phyloP scores from a whole-genome alignment of 2,888 invertebrate genomes.

The Drosophila falleni region DNA sequence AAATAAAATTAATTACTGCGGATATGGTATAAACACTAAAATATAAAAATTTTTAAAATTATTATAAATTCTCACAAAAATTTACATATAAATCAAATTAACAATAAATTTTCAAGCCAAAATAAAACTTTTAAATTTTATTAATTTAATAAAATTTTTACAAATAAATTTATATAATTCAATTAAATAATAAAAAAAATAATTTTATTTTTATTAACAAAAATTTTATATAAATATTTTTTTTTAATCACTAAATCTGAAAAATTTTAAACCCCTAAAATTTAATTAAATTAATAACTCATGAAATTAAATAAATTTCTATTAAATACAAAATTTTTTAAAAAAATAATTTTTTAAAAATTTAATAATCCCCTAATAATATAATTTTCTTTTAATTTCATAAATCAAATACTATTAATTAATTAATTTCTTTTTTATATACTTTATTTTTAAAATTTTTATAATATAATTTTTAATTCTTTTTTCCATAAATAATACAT shows the following conservation, averaged over 20 bases:
- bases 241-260: slow-evolving; percentile 24
- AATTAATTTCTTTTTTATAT: too few species aligned
- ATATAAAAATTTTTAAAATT: slow-evolving; percentile 84
- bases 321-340: background rate
- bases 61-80: slow-evolving; percentile 85
- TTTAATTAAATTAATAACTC: background rate
- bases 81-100: slow-evolving; percentile 87
- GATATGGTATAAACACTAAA: too few species aligned
- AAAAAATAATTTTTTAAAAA: background rate
- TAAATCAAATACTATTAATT: too few species aligned
- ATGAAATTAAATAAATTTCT: background rate
- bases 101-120: slow-evolving; percentile 86
- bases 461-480: too few species aligned
- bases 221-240: slow-evolving; percentile 4
- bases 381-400: slow-evolving; percentile 85
- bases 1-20: slow-evolving; percentile 87
- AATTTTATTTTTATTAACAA: background rate
- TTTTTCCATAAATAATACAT: too few species aligned
- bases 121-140: slow-evolving; percentile 84
- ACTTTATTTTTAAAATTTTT: too few species aligned
- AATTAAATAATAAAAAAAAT: background rate
- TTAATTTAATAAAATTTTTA: slow-evolving; percentile 5
- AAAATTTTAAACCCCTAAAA: background rate
- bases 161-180: slow-evolving; percentile 11
- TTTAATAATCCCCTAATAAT: too few species aligned